Base-by-base conservation (phyloP, 2,113 vertebrate genomes). In the Setophaga coronata region DNA sequence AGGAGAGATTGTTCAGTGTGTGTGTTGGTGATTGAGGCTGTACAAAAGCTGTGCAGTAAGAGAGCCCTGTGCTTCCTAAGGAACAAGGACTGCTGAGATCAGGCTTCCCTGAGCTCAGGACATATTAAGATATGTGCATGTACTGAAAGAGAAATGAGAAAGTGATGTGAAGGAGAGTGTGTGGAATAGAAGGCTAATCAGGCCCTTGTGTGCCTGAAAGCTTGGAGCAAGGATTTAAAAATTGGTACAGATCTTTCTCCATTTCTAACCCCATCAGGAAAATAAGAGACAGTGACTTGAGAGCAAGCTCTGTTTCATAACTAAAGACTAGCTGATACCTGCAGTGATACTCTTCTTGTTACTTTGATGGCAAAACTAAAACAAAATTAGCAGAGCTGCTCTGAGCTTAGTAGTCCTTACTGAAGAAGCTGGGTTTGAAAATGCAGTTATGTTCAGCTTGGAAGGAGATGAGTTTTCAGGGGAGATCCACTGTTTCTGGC, bases 401-500 rank as follows among this genome's bases (percentile, higher is more conserved):
- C 3, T 64, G 42, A 57, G 50, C 14, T 71, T 66, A 42, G 6
- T 48, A 56, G 24, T 26, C 53, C 57, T 48, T 61, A 36, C 12
- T 82, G 67, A 81, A 70, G 57, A 87, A 90, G 12, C 31, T 60
- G 17, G 28, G 7, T 70, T 88, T 89, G 76, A 73, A 70, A 66
- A 66, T 10, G 6, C 34, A 33, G 34, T 77, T 73, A 2, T 62
- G 9, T 58, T 58, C 38, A 14, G 5, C 33, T 65, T 90, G 45
- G 66, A 65, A 85, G 31, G 31, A 76, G 31, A 38, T 77, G 16
- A 87, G 33, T 21, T 90, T 83, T 33, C n/a, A 42, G 15, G 26
- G 31, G 18, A 79, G 12, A 34, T 31, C n/a, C 7, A 2, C 36
- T 61, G 9, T 54, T 74, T 66, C 38, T 79, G 33, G 51, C 61